Conservation (phyloP, 1,140 invertebrate genomes). For the Caerostris darwini region DNA sequence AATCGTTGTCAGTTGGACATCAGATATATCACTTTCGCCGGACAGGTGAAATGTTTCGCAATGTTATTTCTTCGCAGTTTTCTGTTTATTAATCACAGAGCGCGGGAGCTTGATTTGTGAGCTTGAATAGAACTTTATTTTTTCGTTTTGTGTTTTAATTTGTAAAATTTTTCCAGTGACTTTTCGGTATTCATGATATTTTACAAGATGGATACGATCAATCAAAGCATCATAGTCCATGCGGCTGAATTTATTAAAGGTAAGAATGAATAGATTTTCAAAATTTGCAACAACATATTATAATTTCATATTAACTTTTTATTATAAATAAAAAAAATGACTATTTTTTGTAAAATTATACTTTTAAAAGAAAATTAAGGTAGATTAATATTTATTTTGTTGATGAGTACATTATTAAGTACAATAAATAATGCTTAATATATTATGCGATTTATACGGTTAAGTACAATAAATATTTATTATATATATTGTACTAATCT, state of each 20-base stretch:
- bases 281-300: too few species aligned
- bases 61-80: not conserved
- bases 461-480: too few species aligned
- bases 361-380: too few species aligned
- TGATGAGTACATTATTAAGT: too few species aligned
- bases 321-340: too few species aligned
- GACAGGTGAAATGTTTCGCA: not conserved
- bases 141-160: not conserved
- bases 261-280: constrained; percentile 43
- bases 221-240: constrained; percentile 75
- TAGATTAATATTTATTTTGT: too few species aligned
- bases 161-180: not conserved
- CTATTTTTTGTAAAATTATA: too few species aligned
- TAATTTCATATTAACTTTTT: too few species aligned
- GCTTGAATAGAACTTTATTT: not conserved
- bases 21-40: not conserved
- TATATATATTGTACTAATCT: too few species aligned
- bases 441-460: too few species aligned
- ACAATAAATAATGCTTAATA: too few species aligned
- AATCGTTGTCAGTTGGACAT: not conserved
- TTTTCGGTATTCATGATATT: constrained; percentile 27
- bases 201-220: constrained; percentile 66
- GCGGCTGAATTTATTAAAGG: constrained; percentile 79
- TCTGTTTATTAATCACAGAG: not conserved
- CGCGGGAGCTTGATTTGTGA: constrained; percentile 2